A percentile compares a stretch with the other conserved stretches of the same genome.
Evolutionary conservation across 2,797 vertebrate species (phyloP).

Genomic region (Poecilia gillii): DNA sequence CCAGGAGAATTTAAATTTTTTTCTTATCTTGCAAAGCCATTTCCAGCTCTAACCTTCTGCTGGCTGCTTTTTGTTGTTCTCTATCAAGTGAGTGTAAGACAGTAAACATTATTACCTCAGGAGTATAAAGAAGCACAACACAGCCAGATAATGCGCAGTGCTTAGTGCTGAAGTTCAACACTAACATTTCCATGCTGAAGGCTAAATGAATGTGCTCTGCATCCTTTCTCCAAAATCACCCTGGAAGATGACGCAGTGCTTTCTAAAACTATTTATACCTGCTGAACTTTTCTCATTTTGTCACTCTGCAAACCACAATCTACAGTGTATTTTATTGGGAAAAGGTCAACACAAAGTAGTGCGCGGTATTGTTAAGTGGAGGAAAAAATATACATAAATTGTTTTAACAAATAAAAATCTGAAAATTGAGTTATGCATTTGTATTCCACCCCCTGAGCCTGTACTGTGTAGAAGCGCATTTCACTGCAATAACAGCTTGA

Average conservation of each 20-base stretch:
- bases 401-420: neutral
- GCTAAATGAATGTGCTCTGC: neutral
- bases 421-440: neutral
- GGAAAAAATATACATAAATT: neutral
- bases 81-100: conserved; percentile 16
- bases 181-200: conserved; percentile 4
- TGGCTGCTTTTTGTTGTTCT: conserved; percentile 21
- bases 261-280: neutral
- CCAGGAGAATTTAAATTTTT: conserved; percentile 23
- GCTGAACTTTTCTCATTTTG: neutral
- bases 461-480: neutral
- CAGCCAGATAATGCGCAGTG: conserved; percentile 19
- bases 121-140: conserved; percentile 20
- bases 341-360: neutral
- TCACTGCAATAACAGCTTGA: neutral
- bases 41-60: conserved; percentile 27
- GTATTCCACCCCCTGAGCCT: neutral
- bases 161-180: conserved; percentile 3
- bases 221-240: neutral
- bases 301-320: neutral
- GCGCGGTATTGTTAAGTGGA: neutral
- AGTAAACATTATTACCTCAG: conserved; percentile 30
- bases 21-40: conserved; percentile 22
- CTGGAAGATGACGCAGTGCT: neutral
- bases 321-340: neutral